phyloP scores from a whole-genome alignment of 2,888 invertebrate species.

The Amblyjoppa fuscipennis region DNA sequence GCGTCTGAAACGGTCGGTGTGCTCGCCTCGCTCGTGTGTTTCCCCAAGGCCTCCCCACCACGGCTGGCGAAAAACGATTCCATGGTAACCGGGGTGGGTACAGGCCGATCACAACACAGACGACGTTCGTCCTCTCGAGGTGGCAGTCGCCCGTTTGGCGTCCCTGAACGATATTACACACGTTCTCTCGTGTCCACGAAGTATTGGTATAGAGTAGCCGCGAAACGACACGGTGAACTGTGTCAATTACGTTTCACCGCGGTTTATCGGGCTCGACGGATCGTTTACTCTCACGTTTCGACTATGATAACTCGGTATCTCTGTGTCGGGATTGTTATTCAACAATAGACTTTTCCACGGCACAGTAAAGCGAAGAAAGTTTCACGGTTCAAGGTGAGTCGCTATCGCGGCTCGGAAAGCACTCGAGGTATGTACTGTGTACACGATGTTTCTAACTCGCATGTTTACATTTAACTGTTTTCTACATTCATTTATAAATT shows the following conservation, averaged over 20 bases:
- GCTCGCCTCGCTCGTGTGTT: not conserved
- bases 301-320: constrained; percentile 32
- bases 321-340: constrained; percentile 30
- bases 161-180: constrained; percentile 30
- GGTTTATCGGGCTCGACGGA: not conserved
- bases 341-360: constrained; percentile 48
- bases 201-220: not conserved
- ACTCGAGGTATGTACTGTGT: constrained; percentile 64
- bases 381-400: constrained; percentile 58
- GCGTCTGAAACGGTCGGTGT: constrained; percentile 37
- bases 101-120: constrained; percentile 75
- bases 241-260: constrained; percentile 30
- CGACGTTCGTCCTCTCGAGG: constrained; percentile 72
- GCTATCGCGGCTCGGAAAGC: constrained; percentile 66
- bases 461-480: not conserved
- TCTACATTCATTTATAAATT: not conserved
- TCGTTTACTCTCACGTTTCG: constrained; percentile 4
- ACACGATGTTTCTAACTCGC: not conserved
- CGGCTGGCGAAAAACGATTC: constrained; percentile 64
- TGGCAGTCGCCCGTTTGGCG: constrained; percentile 12
- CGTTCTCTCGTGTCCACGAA: constrained; percentile 11
- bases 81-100: constrained; percentile 81
- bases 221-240: constrained; percentile 18
- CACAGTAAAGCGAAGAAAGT: constrained; percentile 47
- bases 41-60: constrained; percentile 36